Conservation (phyloP, 2,888 invertebrate genomes). For the Cheiracanthium punctorium region DNA sequence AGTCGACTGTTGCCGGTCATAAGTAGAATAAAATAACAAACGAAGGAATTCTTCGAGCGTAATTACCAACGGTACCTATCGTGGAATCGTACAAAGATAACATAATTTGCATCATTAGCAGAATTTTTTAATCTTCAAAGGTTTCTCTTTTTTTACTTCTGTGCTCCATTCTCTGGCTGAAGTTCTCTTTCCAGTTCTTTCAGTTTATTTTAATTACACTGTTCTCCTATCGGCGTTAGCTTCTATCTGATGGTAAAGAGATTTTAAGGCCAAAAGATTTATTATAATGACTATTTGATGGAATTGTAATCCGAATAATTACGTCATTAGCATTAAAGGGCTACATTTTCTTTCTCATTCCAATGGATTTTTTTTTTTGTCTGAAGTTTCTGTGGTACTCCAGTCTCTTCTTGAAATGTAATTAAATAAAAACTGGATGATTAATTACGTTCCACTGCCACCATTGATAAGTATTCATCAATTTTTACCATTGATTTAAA, state of each 20-base stretch:
- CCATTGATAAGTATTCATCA: too few relatives aligned
- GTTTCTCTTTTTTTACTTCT: too few relatives aligned
- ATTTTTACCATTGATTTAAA: too few relatives aligned
- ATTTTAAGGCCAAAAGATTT: constrained; percentile 51
- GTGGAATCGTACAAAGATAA: constrained; percentile 48
- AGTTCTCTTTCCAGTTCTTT: constrained; percentile 16
- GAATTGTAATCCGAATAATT: constrained; percentile 66
- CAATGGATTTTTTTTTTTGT: too few relatives aligned
- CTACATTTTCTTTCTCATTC: too few relatives aligned
- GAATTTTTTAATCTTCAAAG: background rate
- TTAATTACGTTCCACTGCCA: too few relatives aligned
- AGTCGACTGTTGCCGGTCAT: too few relatives aligned
- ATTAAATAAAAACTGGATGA: too few relatives aligned
- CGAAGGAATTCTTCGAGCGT: constrained; percentile 5
- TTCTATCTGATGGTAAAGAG: constrained; percentile 46
- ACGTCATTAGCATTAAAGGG: constrained; percentile 49
- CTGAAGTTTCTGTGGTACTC: too few relatives aligned
- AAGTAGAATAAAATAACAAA: background rate
- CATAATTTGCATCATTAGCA: constrained; percentile 58
- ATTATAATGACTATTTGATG: constrained; percentile 66
- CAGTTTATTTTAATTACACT: constrained; percentile 54
- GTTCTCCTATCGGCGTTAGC: constrained; percentile 17
- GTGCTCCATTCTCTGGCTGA: too few relatives aligned
- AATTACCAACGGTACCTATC: constrained; percentile 45
- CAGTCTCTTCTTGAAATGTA: too few relatives aligned